These are phyloP conservation scores for Felis catus DNA, from an alignment of 2,113 vertebrate genomes.

Conservation along the genomic window F.catus_Fca126_mat1.0 CM031415.1:121173001-121173500, in stretches of 20 bases:
- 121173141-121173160: neutral
- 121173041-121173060: neutral
- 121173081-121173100: neutral
- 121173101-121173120: neutral
- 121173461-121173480: slow-evolving; percentile 77
- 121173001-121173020: neutral
- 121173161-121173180: neutral
- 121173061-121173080: neutral
- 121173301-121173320: neutral
- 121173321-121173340: neutral
- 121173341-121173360: slow-evolving; percentile 23
- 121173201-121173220: neutral
- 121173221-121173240: neutral
- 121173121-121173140: neutral
- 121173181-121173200: too few relatives aligned
- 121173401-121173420: slow-evolving; percentile 58
- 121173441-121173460: neutral
- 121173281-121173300: neutral
- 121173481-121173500: slow-evolving; percentile 69
- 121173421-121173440: slow-evolving; percentile 59
- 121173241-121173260: neutral
- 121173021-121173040: neutral
- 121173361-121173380: slow-evolving; percentile 35
- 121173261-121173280: neutral
- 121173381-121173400: slow-evolving; percentile 45